phyloP scores from a whole-genome alignment of 64 coral and sea anemone species.

The Hydrozoanthus tunicans region DNA sequence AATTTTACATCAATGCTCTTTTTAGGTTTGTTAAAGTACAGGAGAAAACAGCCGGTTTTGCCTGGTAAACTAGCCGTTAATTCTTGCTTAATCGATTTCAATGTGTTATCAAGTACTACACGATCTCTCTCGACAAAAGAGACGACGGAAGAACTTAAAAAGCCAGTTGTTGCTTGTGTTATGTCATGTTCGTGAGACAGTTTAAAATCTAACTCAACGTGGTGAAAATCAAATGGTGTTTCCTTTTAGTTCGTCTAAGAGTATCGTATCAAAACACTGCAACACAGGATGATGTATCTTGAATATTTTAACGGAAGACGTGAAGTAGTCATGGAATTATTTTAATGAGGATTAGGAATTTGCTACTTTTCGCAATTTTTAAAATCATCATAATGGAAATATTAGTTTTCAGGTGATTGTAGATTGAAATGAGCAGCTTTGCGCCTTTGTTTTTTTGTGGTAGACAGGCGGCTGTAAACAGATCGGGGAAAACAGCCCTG shows the following conservation, averaged over 20 bases:
- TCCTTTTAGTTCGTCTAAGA: background rate
- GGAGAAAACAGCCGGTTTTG: background rate
- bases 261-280: background rate
- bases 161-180: background rate
- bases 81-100: conserved; percentile 16
- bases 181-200: background rate
- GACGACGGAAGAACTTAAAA: background rate
- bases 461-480: background rate
- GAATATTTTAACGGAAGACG: background rate
- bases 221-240: background rate
- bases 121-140: conserved; percentile 21
- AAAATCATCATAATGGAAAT: background rate
- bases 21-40: background rate
- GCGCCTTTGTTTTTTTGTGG: background rate
- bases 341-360: conserved; percentile 39
- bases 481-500: background rate
- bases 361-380: conserved; percentile 23
- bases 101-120: background rate
- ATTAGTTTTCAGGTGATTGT: background rate
- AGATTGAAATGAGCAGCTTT: background rate
- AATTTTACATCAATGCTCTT: background rate
- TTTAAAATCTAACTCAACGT: background rate
- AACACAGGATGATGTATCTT: conserved; percentile 3
- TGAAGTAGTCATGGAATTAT: conserved; percentile 22
- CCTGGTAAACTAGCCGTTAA: conserved; percentile 22